Conservation (phyloP, 2,797 vertebrate species). For the Tenualosa thibaudeaui region DNA sequence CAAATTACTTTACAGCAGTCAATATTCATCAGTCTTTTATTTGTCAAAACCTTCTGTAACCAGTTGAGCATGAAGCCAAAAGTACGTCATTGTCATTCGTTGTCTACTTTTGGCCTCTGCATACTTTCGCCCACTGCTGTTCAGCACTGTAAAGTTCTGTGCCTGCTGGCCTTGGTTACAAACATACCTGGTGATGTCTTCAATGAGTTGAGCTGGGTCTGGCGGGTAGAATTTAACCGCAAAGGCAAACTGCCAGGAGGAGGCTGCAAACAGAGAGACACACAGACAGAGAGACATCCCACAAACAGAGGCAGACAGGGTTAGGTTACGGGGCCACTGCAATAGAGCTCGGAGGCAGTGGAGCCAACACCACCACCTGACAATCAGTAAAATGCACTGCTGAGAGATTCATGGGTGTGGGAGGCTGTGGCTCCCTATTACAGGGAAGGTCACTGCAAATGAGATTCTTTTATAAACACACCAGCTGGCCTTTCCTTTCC, state of each 20-base stretch:
- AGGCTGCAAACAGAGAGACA: conserved; percentile 68
- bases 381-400: background rate
- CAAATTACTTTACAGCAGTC: too few species aligned
- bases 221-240: conserved; percentile 97
- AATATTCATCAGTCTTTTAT: too few species aligned
- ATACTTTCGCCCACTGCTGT: too few species aligned
- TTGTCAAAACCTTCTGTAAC: too few species aligned
- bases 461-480: conserved; percentile 25
- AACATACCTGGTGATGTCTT: conserved; percentile 94
- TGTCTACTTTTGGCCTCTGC: too few species aligned
- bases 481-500: background rate
- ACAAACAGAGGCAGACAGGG: background rate
- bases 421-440: conserved; percentile 28
- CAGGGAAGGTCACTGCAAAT: conserved; percentile 35
- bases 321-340: background rate
- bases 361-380: background rate
- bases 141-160: conserved; percentile 6
- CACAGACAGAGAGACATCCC: background rate
- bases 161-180: background rate
- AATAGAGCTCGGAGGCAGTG: background rate
- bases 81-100: too few species aligned
- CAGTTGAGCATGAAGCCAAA: too few species aligned
- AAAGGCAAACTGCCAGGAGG: conserved; percentile 91
- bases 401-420: conserved; percentile 7
- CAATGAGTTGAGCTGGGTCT: conserved; percentile 93